Evolutionary conservation across 2,797 vertebrate species (phyloP).

Genomic region (Chaetophractus vellerosus): DNA sequence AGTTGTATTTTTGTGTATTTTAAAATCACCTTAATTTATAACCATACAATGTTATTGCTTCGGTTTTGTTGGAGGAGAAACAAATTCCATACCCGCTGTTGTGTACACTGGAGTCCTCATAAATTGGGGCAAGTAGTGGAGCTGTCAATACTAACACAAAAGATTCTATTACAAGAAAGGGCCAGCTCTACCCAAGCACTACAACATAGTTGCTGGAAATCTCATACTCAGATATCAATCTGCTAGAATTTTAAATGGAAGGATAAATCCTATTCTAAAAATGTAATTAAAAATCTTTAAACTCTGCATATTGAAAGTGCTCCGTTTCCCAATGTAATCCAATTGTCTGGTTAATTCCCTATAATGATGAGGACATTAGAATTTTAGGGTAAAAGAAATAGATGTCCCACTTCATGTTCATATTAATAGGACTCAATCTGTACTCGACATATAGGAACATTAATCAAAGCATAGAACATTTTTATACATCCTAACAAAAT

Average conservation of each 20-base stretch:
- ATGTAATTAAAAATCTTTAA: conserved; percentile 37
- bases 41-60: conserved; percentile 61
- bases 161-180: not conserved
- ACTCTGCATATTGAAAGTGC: not conserved
- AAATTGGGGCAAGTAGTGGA: not conserved
- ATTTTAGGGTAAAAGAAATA: conserved; percentile 57
- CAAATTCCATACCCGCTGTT: not conserved
- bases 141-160: not conserved
- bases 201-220: not conserved
- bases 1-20: conserved; percentile 76
- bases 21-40: conserved; percentile 66
- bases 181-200: not conserved
- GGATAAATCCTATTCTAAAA: conserved; percentile 45
- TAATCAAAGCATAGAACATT: conserved; percentile 41
- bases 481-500: conserved; percentile 49
- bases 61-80: conserved; percentile 59
- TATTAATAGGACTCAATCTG: conserved; percentile 35
- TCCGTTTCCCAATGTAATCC: conserved; percentile 59
- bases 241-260: conserved; percentile 63
- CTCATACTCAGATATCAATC: not conserved
- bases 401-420: not conserved
- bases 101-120: not conserved
- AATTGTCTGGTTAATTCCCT: conserved; percentile 51
- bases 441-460: not conserved
- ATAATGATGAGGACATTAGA: not conserved